Conservation (phyloP, 1,140 invertebrate species). For the Gyrodactylus salaris region DNA sequence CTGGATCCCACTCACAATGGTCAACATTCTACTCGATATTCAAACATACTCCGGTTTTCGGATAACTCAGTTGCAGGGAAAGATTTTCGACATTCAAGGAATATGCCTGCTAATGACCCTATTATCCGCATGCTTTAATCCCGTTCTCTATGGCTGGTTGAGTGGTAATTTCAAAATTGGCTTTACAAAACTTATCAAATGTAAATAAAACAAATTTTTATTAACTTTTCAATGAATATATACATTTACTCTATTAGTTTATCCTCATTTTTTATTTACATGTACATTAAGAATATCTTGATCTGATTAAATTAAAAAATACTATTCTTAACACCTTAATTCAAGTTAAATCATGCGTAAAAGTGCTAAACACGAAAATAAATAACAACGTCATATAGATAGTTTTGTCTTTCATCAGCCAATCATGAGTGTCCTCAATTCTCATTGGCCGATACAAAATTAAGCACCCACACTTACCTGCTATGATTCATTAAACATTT, state of each 20-base stretch:
- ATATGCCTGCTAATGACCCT: constrained; percentile 20
- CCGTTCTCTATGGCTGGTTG: constrained; percentile 30
- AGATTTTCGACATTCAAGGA: not conserved
- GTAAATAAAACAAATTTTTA: not conserved
- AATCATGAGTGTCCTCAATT: no score
- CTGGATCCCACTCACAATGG: constrained; percentile 49
- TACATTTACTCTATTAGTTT: not conserved
- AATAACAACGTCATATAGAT: no score
- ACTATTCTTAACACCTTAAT: no score
- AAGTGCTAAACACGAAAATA: no score
- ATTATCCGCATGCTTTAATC: constrained; percentile 40
- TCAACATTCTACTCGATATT: constrained; percentile 29
- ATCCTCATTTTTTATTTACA: no score
- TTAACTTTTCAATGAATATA: not conserved
- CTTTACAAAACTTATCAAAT: not conserved
- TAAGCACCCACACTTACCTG: no score
- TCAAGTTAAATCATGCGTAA: no score
- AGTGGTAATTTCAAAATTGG: constrained; percentile 22
- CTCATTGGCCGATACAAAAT: no score
- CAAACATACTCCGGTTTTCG: not conserved
- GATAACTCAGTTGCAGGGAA: not conserved
- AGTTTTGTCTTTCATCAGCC: no score
- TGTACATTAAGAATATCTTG: no score
- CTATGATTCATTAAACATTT: no score
- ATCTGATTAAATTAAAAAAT: no score